Base-by-base conservation (phyloP, 2,888 invertebrate genomes). In the Piscicola geometra region DNA sequence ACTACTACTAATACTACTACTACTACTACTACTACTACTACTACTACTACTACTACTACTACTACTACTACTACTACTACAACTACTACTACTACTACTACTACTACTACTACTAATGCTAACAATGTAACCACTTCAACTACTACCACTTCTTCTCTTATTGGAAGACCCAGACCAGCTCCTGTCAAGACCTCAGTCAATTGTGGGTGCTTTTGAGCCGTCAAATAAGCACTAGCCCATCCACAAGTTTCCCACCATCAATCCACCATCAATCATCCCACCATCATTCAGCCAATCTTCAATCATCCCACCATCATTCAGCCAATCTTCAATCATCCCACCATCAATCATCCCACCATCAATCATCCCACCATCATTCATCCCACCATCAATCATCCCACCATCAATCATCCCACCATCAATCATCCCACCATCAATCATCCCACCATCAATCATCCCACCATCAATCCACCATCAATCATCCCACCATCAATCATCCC, bases 91-190 rank as follows among this genome's bases (percentile, higher is more conserved):
- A 64, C 64, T 64, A 64, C 64, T 64, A 64, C 64, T 64, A 64
- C 64, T 64, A 64, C 64, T 64, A 64, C 64, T 64, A 64, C 64
- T 18, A 64, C 64, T 28, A 64, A 5, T 64, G 18, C 64, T 64
- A 64, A 5, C 18, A 64, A 5, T 64, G 18, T 21, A 12, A 64
- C 64, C 18, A 69, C 32, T 69, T 5, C n/a, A 9, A 33, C 32
- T 32, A n/a, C 32, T 69, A n/a, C n/a, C 21, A 25, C 3, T n/a
- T 12, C 60, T 3, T 25, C 60, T 18, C 71, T 78, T 25, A 84
- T 85, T 74, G 81, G 88, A 28, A 88, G 90, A 75, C 90, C 90
- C 81, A 88, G 94, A 81, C 93, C 94, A 28, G 91, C 93, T 83
- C 91, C 64, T 32, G 50, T 71, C 32, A 71, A 71, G 35, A n/a